phyloP scores from a whole-genome alignment of 2,888 invertebrate species.

The Philaethria dido region DNA sequence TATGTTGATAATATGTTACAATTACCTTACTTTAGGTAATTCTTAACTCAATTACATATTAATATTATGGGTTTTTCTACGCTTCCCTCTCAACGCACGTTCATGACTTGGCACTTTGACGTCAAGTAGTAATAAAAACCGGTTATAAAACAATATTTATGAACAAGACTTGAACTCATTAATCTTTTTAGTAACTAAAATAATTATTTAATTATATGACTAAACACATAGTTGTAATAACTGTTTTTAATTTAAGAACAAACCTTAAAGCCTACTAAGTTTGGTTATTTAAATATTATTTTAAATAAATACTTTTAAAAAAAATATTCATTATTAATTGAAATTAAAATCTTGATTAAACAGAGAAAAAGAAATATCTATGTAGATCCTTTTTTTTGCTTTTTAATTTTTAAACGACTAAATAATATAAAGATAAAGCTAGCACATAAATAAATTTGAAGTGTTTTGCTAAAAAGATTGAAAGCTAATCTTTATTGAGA shows the following conservation, averaged over 20 bases:
- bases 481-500: too few relatives aligned
- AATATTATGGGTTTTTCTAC: conserved; percentile 24
- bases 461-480: too few relatives aligned
- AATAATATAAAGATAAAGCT: too few relatives aligned
- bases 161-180: conserved; percentile 15
- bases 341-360: too few relatives aligned
- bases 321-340: too few relatives aligned
- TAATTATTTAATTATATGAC: neutral
- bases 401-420: too few relatives aligned
- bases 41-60: neutral
- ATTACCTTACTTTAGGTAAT: neutral
- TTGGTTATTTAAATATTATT: too few relatives aligned
- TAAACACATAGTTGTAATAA: neutral
- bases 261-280: too few relatives aligned
- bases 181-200: conserved; percentile 1
- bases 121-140: conserved; percentile 22
- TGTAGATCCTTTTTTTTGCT: too few relatives aligned
- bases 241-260: neutral
- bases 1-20: neutral
- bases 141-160: conserved; percentile 27
- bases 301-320: too few relatives aligned
- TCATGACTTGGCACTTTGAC: conserved; percentile 18
- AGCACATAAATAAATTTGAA: too few relatives aligned
- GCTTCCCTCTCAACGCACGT: conserved; percentile 11
- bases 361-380: too few relatives aligned